A percentile compares a stretch with the other conserved stretches of the same genome.
phyloP scores from a whole-genome alignment of 2,888 invertebrate genomes.

The Andrena minutula region DNA sequence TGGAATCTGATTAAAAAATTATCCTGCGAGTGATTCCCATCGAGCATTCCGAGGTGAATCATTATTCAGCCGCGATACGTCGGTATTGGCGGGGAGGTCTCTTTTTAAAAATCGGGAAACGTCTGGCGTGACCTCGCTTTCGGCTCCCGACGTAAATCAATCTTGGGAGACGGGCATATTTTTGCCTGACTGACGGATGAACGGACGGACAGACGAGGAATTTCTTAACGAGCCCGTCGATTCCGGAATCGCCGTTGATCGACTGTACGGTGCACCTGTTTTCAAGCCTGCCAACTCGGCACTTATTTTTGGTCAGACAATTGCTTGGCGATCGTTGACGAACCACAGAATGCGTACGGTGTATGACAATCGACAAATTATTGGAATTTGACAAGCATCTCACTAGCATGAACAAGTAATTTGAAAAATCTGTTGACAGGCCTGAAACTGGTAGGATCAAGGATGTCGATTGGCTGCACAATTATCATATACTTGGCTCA shows the following conservation, averaged over 20 bases:
- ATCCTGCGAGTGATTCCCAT: slow-evolving; percentile 6
- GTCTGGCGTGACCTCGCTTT: slow-evolving; percentile 59
- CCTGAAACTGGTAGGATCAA: no score
- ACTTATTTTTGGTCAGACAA: background rate
- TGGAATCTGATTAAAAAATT: slow-evolving; percentile 10
- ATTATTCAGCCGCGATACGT: background rate
- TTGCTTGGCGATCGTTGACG: background rate
- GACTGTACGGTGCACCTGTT: slow-evolving; percentile 10
- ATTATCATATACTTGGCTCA: no score
- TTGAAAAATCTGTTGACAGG: background rate
- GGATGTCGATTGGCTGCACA: no score
- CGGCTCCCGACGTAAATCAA: slow-evolving; percentile 73
- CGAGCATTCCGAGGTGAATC: background rate
- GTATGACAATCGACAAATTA: no score
- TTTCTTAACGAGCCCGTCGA: slow-evolving; percentile 48
- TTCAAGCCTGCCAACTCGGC: background rate
- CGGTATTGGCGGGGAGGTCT: background rate
- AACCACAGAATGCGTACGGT: background rate
- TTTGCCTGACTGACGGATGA: slow-evolving; percentile 41
- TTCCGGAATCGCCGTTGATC: slow-evolving; percentile 26
- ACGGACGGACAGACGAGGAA: slow-evolving; percentile 29
- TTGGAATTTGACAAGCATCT: background rate
- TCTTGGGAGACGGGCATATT: slow-evolving; percentile 50
- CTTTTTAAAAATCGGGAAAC: slow-evolving; percentile 70
- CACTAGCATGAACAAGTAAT: background rate